phyloP scores from a whole-genome alignment of 2,797 vertebrate species.

The Remorina albescens region DNA sequence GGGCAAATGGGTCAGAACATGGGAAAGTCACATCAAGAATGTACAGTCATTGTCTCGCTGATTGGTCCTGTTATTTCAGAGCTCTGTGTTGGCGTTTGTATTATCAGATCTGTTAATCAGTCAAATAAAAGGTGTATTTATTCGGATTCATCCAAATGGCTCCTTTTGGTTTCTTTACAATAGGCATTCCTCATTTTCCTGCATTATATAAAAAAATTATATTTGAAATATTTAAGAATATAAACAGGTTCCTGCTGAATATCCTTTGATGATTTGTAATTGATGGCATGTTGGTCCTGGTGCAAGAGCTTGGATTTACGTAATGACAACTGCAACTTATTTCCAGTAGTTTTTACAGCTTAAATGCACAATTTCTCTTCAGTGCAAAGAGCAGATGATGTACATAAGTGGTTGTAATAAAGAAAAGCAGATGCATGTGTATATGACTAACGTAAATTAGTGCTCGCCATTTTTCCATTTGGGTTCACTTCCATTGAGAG shows the following conservation, averaged over 20 bases:
- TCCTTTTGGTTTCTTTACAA: conserved; percentile 19
- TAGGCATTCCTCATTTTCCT: neutral
- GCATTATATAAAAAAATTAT: neutral
- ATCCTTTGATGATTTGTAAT: neutral
- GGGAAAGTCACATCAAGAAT: conserved; percentile 75
- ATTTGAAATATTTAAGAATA: neutral
- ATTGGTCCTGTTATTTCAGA: conserved; percentile 87
- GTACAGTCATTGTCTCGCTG: conserved; percentile 84
- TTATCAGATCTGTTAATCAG: conserved; percentile 87
- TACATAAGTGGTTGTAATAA: neutral
- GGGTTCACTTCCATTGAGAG: too few species aligned
- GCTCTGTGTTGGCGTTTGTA: conserved; percentile 86
- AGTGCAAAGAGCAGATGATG: neutral
- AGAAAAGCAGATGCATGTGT: neutral
- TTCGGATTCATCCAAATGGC: conserved; percentile 78
- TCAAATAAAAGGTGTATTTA: conserved; percentile 90
- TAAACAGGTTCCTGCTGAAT: neutral
- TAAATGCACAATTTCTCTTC: neutral
- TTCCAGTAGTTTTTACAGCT: neutral
- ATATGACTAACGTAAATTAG: too few species aligned
- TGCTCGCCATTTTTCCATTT: too few species aligned
- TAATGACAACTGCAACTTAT: neutral
- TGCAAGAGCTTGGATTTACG: neutral
- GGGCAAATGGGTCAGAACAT: conserved; percentile 41
- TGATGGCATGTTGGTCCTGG: neutral